These are phyloP conservation scores for Myopa tessellatipennis DNA, from an alignment of 2,888 invertebrate genomes.

Conservation along the genomic window DNA sequence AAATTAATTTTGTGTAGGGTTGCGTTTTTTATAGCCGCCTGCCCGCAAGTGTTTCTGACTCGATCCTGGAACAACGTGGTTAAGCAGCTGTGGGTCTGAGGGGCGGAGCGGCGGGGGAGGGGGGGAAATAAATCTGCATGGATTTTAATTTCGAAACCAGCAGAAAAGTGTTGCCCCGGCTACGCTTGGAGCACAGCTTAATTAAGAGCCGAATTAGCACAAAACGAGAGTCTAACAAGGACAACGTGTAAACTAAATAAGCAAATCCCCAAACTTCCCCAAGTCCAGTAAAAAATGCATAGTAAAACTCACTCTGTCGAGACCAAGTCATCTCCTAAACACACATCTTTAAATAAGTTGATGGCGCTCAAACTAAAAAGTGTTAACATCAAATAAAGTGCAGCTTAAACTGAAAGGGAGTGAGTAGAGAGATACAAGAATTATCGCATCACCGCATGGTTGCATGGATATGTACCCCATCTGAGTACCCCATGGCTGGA, in stretches of 20 bases:
- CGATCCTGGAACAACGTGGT: not conserved
- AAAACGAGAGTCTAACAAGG: not conserved
- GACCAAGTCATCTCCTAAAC: too few species aligned
- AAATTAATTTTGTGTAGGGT: not conserved
- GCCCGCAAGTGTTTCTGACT: slow-evolving; percentile 22
- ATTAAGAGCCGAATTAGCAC: slow-evolving; percentile 25
- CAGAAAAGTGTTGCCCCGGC: slow-evolving; percentile 18
- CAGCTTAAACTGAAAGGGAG: too few species aligned
- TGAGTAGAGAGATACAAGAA: too few species aligned
- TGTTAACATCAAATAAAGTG: too few species aligned
- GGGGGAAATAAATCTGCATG: slow-evolving; percentile 27
- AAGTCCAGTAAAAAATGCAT: not conserved
- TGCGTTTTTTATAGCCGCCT: not conserved
- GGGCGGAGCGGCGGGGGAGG: not conserved
- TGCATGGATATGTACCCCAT: too few species aligned
- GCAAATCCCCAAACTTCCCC: not conserved
- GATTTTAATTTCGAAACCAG: slow-evolving; percentile 35
- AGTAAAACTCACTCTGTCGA: too few species aligned
- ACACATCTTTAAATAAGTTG: too few species aligned
- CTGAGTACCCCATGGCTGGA: too few species aligned
- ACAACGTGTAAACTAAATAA: not conserved
- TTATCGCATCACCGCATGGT: too few species aligned
- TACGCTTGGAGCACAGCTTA: slow-evolving; percentile 21
- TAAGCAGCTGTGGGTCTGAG: not conserved
- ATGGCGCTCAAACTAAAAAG: too few species aligned